These are phyloP conservation scores for Zelleria hepariella DNA, from an alignment of 2,888 invertebrate species.

Conservation along the genomic window DNA sequence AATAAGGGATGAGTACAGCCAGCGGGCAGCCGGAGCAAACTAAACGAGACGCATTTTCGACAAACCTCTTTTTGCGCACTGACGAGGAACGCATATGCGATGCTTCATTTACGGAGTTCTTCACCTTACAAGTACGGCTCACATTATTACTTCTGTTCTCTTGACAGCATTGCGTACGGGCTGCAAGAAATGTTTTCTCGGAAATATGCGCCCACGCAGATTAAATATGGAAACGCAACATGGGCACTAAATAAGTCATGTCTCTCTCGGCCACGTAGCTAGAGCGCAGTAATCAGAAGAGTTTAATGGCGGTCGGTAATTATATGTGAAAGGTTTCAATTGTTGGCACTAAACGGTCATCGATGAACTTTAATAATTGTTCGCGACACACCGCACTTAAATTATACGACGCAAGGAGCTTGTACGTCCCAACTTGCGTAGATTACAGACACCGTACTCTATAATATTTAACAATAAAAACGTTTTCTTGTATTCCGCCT, in stretches of 20 bases:
- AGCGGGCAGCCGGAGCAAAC: conserved; percentile 38
- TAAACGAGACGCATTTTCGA: conserved; percentile 64
- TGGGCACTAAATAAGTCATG: conserved; percentile 67
- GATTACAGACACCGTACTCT: background rate
- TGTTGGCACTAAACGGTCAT: conserved; percentile 22
- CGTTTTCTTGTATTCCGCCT: background rate
- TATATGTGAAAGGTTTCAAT: conserved; percentile 26
- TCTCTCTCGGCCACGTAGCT: conserved; percentile 53
- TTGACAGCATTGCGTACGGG: conserved; percentile 61
- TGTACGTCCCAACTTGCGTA: background rate
- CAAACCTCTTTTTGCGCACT: conserved; percentile 64
- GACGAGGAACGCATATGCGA: conserved; percentile 68
- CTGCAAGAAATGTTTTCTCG: conserved; percentile 66
- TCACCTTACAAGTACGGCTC: conserved; percentile 62
- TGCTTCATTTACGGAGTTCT: conserved; percentile 69
- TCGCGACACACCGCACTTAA: background rate
- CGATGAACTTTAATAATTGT: conserved; percentile 11
- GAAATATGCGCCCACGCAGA: conserved; percentile 69
- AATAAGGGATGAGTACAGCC: conserved; percentile 66
- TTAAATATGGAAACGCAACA: conserved; percentile 67
- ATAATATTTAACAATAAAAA: conserved; percentile 6
- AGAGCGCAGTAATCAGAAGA: conserved; percentile 43
- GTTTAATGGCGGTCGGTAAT: conserved; percentile 34
- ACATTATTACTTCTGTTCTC: conserved; percentile 69
- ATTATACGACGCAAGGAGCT: background rate